Conservation (phyloP, 2,113 vertebrate genomes). For the Cephalopterus ornatus region DNA sequence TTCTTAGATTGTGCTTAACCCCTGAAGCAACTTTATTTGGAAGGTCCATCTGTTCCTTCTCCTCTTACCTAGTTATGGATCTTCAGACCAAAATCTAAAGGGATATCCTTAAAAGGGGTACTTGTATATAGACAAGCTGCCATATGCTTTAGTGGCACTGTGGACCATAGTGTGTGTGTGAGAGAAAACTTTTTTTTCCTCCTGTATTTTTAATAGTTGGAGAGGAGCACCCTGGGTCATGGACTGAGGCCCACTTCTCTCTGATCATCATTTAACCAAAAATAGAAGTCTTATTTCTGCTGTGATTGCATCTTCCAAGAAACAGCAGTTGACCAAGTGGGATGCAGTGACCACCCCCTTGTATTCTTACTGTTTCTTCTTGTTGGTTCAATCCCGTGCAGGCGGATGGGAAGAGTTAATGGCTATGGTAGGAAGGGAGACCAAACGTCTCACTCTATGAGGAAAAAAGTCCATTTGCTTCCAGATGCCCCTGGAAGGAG, state of each 20-base stretch:
- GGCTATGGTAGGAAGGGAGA: neutral
- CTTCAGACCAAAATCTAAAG: neutral
- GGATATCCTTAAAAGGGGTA: neutral
- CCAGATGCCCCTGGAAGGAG: neutral
- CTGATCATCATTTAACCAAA: too few species aligned
- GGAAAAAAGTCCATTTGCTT: neutral
- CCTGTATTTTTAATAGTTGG: neutral
- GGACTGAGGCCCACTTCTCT: fast-evolving
- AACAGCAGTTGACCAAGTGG: neutral
- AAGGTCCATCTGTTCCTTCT: neutral
- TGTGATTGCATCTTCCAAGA: neutral
- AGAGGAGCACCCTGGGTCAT: neutral
- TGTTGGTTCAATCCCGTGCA: neutral
- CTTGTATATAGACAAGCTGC: neutral
- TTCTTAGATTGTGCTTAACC: neutral
- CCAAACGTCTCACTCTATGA: neutral
- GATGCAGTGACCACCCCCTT: neutral
- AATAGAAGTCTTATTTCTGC: fast-evolving
- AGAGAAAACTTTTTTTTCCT: neutral
- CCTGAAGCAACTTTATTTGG: neutral
- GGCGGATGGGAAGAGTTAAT: neutral
- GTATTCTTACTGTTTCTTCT: fast-evolving
- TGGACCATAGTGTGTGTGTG: neutral
- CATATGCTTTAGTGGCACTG: neutral
- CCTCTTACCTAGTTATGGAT: neutral